Conservation (phyloP, 2,888 invertebrate species). For the Drosophila quinaria region DNA sequence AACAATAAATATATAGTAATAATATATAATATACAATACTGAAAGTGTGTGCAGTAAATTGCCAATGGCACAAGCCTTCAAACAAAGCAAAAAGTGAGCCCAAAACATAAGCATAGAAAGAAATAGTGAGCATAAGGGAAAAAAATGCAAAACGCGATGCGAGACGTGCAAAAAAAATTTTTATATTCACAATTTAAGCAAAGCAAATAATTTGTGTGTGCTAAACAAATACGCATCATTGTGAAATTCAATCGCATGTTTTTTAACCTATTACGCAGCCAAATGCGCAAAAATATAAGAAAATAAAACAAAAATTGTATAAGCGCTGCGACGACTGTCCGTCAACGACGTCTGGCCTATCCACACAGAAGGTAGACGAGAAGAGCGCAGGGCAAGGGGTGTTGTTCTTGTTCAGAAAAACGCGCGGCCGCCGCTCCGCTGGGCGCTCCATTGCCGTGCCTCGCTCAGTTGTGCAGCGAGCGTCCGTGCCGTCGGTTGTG, state of each 20-base stretch:
- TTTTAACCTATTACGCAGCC: slow-evolving; percentile 40
- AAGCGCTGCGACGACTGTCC: slow-evolving; percentile 51
- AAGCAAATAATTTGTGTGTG: slow-evolving; percentile 21
- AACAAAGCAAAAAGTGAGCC: slow-evolving; percentile 33
- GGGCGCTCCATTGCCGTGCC: slow-evolving; percentile 64
- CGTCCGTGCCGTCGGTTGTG: slow-evolving; percentile 77
- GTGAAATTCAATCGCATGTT: slow-evolving; percentile 51
- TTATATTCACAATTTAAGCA: slow-evolving; percentile 38
- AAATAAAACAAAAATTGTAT: slow-evolving; percentile 69
- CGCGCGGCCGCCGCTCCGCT: slow-evolving; percentile 74
- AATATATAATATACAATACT: slow-evolving; percentile 26
- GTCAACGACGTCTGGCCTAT: slow-evolving; percentile 51
- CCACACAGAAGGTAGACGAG: slow-evolving; percentile 37
- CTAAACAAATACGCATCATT: slow-evolving; percentile 39
- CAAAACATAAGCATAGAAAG: slow-evolving; percentile 28
- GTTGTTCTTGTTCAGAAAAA: slow-evolving; percentile 69
- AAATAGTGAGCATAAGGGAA: slow-evolving; percentile 25
- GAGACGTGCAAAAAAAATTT: slow-evolving; percentile 63
- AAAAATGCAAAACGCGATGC: slow-evolving; percentile 60
- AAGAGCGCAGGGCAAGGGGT: slow-evolving; percentile 50
- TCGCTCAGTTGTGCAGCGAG: slow-evolving; percentile 78
- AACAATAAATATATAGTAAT: slow-evolving; percentile 38
- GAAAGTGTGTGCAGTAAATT: slow-evolving; percentile 25
- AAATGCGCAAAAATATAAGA: slow-evolving; percentile 45
- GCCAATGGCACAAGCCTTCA: slow-evolving; percentile 21